Conservation (phyloP, 2,113 vertebrate species). For the Pardalotus punctatus region DNA sequence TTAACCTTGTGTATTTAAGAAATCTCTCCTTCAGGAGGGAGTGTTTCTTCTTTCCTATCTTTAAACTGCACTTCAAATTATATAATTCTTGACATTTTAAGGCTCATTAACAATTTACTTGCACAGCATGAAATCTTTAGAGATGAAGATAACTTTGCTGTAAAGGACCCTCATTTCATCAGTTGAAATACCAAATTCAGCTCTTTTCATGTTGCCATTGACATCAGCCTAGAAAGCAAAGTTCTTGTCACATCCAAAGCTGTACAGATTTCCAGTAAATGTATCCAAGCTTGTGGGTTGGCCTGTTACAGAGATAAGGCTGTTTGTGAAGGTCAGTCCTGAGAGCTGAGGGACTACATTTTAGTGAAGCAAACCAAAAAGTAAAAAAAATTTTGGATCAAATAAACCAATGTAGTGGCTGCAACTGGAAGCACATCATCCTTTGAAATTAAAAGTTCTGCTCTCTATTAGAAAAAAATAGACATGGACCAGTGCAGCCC, state of each 20-base stretch:
- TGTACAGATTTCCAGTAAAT: slow-evolving; percentile 3
- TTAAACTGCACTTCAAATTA: neutral
- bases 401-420: neutral
- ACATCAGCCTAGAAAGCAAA: slow-evolving; percentile 50
- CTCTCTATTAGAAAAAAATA: neutral
- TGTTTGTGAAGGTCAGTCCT: neutral
- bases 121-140: neutral
- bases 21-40: neutral
- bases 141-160: neutral
- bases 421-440: neutral
- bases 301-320: neutral
- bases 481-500: neutral
- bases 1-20: neutral
- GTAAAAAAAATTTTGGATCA: neutral
- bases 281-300: neutral
- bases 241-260: neutral
- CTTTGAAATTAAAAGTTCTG: neutral
- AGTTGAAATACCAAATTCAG: neutral
- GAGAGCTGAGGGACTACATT: neutral
- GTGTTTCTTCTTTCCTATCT: neutral
- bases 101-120: neutral
- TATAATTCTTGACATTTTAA: neutral
- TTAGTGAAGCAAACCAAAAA: neutral
- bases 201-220: neutral
- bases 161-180: neutral